Percentiles rank a stretch among this genome's conserved stretches.
These are phyloP conservation scores for Drosophila busckii DNA, from an alignment of 1,140 invertebrate species.

Conservation along the genomic window DNA sequence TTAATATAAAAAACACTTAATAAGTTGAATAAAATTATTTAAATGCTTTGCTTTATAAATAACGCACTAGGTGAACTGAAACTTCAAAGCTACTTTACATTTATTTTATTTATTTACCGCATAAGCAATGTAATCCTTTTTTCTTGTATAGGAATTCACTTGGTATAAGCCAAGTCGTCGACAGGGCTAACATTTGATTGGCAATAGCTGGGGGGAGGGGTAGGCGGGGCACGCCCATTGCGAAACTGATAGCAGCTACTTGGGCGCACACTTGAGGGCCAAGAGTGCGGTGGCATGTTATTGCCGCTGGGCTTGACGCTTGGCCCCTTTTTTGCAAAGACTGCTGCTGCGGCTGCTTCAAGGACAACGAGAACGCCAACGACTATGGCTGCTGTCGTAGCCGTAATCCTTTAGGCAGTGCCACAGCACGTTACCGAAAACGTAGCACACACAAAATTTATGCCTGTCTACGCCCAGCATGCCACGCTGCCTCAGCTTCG, in stretches of 20 bases:
- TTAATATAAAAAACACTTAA: too few relatives aligned
- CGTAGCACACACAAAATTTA: constrained; percentile 47
- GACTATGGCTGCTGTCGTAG: constrained; percentile 20
- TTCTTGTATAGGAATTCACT: too few relatives aligned
- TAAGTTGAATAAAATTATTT: too few relatives aligned
- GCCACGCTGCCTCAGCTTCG: too few relatives aligned
- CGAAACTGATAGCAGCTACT: constrained; percentile 16
- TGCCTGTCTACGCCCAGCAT: constrained; percentile 40
- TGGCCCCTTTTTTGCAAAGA: neutral
- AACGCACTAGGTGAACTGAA: too few relatives aligned
- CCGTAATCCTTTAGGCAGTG: constrained; percentile 59
- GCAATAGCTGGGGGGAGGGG: constrained; percentile 27
- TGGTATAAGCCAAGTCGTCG: constrained; percentile 10
- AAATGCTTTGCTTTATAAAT: too few relatives aligned
- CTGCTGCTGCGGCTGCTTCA: constrained; percentile 6
- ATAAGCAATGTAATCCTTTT: too few relatives aligned
- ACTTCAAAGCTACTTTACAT: too few relatives aligned
- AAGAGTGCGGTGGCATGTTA: too few relatives aligned
- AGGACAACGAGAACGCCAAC: constrained; percentile 14
- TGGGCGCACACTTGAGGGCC: too few relatives aligned
- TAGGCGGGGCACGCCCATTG: constrained; percentile 9
- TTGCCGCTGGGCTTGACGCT: too few relatives aligned
- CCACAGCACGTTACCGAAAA: constrained; percentile 49
- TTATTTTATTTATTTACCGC: too few relatives aligned
- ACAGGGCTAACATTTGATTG: neutral